Evolutionary conservation across 2,888 invertebrate genomes (phyloP).

Genomic region (Andrena hattorfiana): DNA sequence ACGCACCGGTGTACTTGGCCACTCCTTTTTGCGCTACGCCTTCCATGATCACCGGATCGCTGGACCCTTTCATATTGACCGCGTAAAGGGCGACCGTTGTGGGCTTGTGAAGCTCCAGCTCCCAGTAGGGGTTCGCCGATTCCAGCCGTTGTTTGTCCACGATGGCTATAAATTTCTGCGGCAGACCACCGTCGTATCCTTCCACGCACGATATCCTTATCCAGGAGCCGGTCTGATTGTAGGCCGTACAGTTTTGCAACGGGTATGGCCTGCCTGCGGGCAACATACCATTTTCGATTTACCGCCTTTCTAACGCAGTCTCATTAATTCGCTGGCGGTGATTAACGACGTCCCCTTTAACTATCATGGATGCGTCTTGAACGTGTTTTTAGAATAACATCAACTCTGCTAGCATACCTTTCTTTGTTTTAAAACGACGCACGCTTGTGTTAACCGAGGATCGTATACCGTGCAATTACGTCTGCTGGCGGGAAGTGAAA

Average conservation of each 20-base stretch:
- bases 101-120: slow-evolving; percentile 82
- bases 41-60: slow-evolving; percentile 93
- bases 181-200: slow-evolving; percentile 95
- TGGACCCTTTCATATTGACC: slow-evolving; percentile 94
- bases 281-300: slow-evolving; percentile 49
- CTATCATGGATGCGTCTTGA: no score
- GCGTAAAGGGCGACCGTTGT: slow-evolving; percentile 91
- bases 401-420: background rate
- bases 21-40: slow-evolving; percentile 94
- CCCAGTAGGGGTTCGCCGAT: slow-evolving; percentile 81
- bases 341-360: no score
- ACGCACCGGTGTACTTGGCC: slow-evolving; percentile 86
- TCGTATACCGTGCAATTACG: background rate
- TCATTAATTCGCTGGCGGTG: no score
- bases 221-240: slow-evolving; percentile 94
- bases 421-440: background rate
- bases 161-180: slow-evolving; percentile 91
- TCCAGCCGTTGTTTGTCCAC: slow-evolving; percentile 80
- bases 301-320: no score
- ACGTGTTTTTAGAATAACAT: no score
- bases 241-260: slow-evolving; percentile 94
- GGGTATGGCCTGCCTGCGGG: slow-evolving; percentile 94
- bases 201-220: slow-evolving; percentile 95
- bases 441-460: background rate
- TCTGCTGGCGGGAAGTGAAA: background rate